Percentiles rank a stretch among this genome's conserved stretches.
Evolutionary conservation across 2,113 vertebrate species (phyloP).

Genomic region (Tenrec ecaudatus): DNA sequence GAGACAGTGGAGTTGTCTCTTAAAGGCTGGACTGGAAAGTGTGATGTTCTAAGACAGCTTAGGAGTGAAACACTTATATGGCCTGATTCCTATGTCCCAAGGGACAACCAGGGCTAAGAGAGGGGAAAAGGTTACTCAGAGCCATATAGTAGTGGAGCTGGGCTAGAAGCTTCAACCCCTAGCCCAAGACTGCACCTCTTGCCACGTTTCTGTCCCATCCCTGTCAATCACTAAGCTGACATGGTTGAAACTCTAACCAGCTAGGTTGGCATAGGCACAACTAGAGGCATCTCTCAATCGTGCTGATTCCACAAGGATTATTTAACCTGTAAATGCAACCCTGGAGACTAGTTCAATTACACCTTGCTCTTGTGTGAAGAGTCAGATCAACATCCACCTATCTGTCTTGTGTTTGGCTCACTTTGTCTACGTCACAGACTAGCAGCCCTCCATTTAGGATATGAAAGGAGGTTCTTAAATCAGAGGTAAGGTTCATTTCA

Average conservation of each 20-base stretch:
- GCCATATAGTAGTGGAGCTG: background rate
- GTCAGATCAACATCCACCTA: background rate
- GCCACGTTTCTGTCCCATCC: no score
- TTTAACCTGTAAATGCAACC: background rate
- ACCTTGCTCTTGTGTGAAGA: background rate
- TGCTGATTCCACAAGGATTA: background rate
- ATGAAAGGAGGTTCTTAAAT: background rate
- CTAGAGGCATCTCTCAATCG: background rate
- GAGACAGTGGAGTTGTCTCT: background rate
- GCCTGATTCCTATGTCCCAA: background rate
- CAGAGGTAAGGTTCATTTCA: background rate
- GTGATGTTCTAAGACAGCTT: background rate
- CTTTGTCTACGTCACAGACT: background rate
- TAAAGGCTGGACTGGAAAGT: background rate
- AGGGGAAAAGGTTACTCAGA: no score
- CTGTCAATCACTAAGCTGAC: background rate
- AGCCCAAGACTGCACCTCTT: background rate
- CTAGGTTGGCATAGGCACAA: no score
- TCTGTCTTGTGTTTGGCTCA: background rate
- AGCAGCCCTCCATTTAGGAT: background rate
- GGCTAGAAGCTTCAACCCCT: accelerated
- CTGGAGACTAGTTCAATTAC: background rate
- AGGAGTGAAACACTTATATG: background rate
- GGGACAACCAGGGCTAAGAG: background rate
- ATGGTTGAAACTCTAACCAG: background rate